phyloP scores from a whole-genome alignment of 1,140 invertebrate species.

The Orius insidiosus region DNA sequence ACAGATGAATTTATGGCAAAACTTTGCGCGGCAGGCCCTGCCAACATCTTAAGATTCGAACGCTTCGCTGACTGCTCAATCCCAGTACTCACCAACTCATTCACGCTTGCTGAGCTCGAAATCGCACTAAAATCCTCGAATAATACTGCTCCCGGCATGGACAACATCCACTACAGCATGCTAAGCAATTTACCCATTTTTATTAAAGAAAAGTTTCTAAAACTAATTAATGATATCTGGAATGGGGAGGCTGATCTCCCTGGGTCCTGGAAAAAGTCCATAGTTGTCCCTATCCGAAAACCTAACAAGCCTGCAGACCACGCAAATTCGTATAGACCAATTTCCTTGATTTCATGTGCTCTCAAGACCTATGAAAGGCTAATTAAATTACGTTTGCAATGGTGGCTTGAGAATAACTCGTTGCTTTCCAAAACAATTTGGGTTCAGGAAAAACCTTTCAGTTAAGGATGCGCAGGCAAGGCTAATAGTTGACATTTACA shows the following conservation, averaged over 20 bases:
- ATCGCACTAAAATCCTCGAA: not conserved
- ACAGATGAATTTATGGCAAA: too few relatives aligned
- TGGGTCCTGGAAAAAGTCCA: not conserved
- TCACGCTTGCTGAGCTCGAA: not conserved
- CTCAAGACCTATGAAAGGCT: slow-evolving; percentile 4
- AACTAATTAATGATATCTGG: not conserved
- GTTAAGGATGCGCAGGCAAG: not conserved
- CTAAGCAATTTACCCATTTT: not conserved
- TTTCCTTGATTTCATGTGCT: not conserved
- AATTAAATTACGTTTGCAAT: not conserved
- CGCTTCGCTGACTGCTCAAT: too few relatives aligned
- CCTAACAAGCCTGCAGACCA: not conserved
- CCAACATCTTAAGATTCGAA: too few relatives aligned
- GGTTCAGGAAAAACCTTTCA: not conserved
- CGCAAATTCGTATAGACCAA: slow-evolving; percentile 1
- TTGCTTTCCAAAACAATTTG: not conserved
- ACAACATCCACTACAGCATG: not conserved
- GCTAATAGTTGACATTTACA: not conserved
- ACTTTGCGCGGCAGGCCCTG: too few relatives aligned
- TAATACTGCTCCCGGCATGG: not conserved
- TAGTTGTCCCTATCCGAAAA: slow-evolving; percentile 2
- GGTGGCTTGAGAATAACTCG: slow-evolving; percentile 2
- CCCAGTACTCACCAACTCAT: not conserved
- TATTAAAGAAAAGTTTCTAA: not conserved
- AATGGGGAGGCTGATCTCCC: not conserved